Conservation (phyloP, 2,113 vertebrate genomes). For the Malaclemys terrapin region DNA sequence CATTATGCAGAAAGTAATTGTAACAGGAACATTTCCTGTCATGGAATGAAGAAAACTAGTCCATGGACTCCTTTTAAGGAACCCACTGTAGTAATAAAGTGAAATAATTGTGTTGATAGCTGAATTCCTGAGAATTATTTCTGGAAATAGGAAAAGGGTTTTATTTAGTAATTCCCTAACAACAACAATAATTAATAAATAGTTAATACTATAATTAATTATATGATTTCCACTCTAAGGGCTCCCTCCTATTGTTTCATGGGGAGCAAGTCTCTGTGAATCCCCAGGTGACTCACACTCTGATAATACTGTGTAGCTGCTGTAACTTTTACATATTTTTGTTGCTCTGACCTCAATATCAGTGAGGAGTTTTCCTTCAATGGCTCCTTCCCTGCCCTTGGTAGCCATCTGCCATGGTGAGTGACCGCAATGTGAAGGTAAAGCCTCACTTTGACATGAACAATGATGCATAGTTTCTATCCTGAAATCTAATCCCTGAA, state of each 20-base stretch:
- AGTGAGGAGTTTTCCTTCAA: neutral
- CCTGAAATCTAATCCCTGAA: conserved; percentile 74
- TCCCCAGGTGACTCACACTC: neutral
- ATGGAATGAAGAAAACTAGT: neutral
- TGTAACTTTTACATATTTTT: neutral
- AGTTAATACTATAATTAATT: neutral
- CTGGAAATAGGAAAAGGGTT: neutral
- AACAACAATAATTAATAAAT: neutral
- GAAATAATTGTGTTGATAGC: neutral
- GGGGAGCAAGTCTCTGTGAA: neutral
- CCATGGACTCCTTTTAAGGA: neutral
- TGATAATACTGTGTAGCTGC: neutral
- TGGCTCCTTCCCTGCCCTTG: conserved; percentile 43
- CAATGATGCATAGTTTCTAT: conserved; percentile 71
- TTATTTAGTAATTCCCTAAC: neutral
- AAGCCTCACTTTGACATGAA: conserved; percentile 54
- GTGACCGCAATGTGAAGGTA: conserved; percentile 65
- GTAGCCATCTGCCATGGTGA: neutral
- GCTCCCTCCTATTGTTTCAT: rapidly evolving
- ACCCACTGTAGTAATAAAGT: neutral
- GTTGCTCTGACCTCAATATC: neutral
- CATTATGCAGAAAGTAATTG: neutral
- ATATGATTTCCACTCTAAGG: neutral
- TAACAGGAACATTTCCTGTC: neutral
- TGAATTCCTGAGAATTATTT: neutral